Evolutionary conservation across 1,140 invertebrate species (phyloP), one percentile per base, ranked within the genome.

Genomic region (Triops cancriformis): DNA sequence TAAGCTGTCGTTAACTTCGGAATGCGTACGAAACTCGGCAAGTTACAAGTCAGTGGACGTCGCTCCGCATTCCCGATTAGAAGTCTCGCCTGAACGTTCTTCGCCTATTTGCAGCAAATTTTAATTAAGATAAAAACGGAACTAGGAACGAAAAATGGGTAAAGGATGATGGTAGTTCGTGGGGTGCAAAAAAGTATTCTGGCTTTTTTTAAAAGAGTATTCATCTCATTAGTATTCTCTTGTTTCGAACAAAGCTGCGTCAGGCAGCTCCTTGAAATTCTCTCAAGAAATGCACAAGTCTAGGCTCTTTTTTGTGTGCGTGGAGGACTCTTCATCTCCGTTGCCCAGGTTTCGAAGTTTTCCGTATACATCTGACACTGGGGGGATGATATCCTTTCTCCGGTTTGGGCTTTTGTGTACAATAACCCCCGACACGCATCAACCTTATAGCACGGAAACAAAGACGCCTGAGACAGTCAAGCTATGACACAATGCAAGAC

Each of bases 261-360:
- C 23, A n/a, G 51, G 14, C 51, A 64, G 23, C 51, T 64, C 23
- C 51, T 37, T 37, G 18, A 64, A 64, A 64, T 23, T 23, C 51
- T 64, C 51, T 64, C 23, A 64, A 64, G 51, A 64, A 64, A 64
- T 64, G 51, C 51, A 64, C 51, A 64, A 64, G 51, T 23, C 51
- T 64, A 64, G 51, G 51, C 51, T 64, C 51, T 64, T 64, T 64
- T 64, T 64, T 64, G 18, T 18, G 51, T 64, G n/a, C n/a, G 14
- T 64, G 6, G 51, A 64, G 23, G 45, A 64, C 51, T 23, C 51
- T 23, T 23, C 51, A 64, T 9, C 51, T 64, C n/a, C 18, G 23
- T n/a, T n/a, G 14, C 18, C 1, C 51, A 23, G 51, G 18, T 18
- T 64, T 64, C 51, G 51, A 12, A 9, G 18, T 64, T 64, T 64